phyloP scores from a whole-genome alignment of 2,797 vertebrate species.

The Pristis pectinata region DNA sequence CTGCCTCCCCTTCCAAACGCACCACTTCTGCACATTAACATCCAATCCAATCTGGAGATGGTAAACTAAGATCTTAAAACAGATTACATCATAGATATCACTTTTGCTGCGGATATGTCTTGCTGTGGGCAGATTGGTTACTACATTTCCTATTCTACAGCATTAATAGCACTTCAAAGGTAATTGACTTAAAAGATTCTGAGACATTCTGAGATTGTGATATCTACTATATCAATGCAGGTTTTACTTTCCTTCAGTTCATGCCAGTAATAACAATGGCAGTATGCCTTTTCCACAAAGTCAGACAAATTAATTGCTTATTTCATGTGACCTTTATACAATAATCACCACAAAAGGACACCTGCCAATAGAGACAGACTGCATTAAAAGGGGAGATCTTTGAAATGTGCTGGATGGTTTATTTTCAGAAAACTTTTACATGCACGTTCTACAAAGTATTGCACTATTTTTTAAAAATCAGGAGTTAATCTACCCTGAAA shows the following conservation, averaged over 20 bases:
- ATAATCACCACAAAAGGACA: too few species aligned
- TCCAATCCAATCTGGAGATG: neutral
- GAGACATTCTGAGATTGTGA: neutral
- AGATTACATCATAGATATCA: neutral
- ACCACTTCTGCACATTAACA: too few species aligned
- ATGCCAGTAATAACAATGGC: too few species aligned
- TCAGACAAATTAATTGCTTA: too few species aligned
- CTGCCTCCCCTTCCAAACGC: too few species aligned
- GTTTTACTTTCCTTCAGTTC: neutral
- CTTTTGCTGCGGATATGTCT: neutral
- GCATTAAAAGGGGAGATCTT: neutral
- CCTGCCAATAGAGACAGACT: too few species aligned
- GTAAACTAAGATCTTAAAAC: neutral
- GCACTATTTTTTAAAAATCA: neutral
- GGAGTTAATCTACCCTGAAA: neutral
- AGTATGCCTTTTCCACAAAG: too few species aligned
- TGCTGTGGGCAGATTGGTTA: neutral
- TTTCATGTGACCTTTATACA: too few species aligned
- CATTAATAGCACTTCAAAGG: neutral
- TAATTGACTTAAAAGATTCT: neutral
- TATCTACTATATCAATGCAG: neutral
- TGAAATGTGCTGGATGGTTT: neutral
- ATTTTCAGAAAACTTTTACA: neutral
- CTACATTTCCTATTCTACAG: neutral
- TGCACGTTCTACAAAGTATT: neutral